Base-by-base conservation (phyloP, 2,113 vertebrate genomes). In the Pholis gunnellus region DNA sequence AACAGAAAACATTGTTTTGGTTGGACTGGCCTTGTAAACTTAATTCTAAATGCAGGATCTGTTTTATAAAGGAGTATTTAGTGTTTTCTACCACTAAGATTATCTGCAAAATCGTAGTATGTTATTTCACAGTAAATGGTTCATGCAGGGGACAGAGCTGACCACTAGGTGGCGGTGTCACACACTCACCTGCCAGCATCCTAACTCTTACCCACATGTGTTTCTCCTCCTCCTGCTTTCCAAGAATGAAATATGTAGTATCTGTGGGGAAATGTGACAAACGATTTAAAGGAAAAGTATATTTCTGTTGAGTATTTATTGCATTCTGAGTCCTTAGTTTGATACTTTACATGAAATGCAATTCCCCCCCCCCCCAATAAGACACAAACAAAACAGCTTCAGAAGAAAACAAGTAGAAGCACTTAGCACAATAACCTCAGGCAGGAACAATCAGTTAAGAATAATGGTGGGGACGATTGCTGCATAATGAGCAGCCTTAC, bases 111-210 rank as follows among this genome's bases (percentile, higher is more conserved):
- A 38, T 48, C 15, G 2, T 11, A 2, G 1, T 6, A 40, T 46
- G 4, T 22, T 9, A 10, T 17, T 25, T 5, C 5, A 9, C 1
- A 31, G n/a, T 10, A 25, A 27, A 14, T 38, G 27, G 5, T 6
- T 4, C 4, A 0, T 84, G 88, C 72, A 86, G 64, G n/a, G 6
- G 15, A 0, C 7, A 7, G 29, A 29, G 2, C 4, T 60, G 65
- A 48, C 75, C 90, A 65, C 57, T 4, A 81, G 79, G 65, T 8
- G 83, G 72, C 84, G n/a, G 14, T 27, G 10, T 9, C 1, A 11
- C 15, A n/a, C n/a, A 31, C 52, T 34, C 63, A 38, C 22, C 22
- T 36, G 59, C 27, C 15, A 1, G 8, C 25, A 20, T 0, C 8
- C 13, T 7, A 13, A 6, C 22, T 29, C 46, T n/a, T n/a, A n/a